These are phyloP conservation scores for Tychaedon coryphoeus DNA, from an alignment of 2,113 vertebrate species.

Conservation along the genomic window DNA sequence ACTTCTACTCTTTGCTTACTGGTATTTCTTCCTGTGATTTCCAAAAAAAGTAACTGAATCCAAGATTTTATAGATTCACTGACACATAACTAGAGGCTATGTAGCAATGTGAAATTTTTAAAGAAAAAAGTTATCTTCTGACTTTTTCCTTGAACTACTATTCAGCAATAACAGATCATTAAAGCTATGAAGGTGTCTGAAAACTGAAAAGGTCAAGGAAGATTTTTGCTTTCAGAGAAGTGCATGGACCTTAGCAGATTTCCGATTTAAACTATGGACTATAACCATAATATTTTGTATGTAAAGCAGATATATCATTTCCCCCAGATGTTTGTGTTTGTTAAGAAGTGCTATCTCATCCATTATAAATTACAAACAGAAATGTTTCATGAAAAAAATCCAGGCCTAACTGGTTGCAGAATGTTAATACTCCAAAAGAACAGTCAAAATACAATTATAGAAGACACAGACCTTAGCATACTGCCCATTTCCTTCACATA, in stretches of 20 bases:
- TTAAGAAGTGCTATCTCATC: background rate
- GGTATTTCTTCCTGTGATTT: background rate
- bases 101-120: background rate
- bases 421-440: background rate
- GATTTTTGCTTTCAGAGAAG: background rate
- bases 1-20: background rate
- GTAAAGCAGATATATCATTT: background rate
- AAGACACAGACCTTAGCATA: background rate
- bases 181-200: background rate
- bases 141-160: background rate
- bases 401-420: background rate
- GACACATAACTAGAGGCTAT: background rate
- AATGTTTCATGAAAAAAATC: background rate
- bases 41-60: background rate
- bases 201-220: background rate
- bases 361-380: background rate
- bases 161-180: background rate
- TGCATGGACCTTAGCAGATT: background rate
- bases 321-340: rapidly evolving
- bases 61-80: background rate
- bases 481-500: background rate
- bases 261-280: background rate
- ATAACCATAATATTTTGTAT: background rate
- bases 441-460: background rate
- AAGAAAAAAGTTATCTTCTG: background rate